Conservation (phyloP, 2,113 vertebrate species). For the Cephalopterus ornatus region DNA sequence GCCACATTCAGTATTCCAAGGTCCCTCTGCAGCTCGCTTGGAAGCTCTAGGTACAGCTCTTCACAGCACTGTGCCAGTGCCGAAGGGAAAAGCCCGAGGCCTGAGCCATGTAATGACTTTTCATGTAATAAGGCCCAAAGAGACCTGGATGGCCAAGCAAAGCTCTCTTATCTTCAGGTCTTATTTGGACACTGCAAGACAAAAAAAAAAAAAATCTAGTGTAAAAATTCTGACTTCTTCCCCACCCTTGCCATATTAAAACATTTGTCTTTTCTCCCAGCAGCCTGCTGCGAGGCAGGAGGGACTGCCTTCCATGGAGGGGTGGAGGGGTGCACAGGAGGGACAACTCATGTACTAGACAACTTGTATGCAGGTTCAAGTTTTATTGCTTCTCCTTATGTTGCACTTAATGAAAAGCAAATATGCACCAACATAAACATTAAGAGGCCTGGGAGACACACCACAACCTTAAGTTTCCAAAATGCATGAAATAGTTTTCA, state of each 20-base stretch:
- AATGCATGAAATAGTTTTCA: neutral
- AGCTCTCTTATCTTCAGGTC: neutral
- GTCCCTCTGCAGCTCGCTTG: accelerated
- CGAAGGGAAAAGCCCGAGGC: neutral
- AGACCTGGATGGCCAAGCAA: neutral
- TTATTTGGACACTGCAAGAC: neutral
- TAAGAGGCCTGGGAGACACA: neutral
- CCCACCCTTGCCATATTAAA: neutral
- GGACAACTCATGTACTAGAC: too few species aligned
- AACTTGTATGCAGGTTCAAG: neutral
- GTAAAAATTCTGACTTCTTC: neutral
- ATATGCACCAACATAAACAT: neutral
- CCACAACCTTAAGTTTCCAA: neutral
- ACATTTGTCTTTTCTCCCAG: neutral
- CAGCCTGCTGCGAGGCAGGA: accelerated
- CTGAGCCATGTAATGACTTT: neutral
- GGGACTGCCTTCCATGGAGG: neutral
- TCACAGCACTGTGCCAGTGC: neutral
- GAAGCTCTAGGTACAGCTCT: neutral
- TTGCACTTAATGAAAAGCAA: neutral
- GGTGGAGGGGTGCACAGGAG: accelerated
- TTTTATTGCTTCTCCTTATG: neutral
- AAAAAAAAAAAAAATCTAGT: neutral
- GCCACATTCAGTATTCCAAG: accelerated
- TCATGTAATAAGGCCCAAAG: neutral